phyloP scores from a whole-genome alignment of 1,140 invertebrate species.

The Ips nitidus region DNA sequence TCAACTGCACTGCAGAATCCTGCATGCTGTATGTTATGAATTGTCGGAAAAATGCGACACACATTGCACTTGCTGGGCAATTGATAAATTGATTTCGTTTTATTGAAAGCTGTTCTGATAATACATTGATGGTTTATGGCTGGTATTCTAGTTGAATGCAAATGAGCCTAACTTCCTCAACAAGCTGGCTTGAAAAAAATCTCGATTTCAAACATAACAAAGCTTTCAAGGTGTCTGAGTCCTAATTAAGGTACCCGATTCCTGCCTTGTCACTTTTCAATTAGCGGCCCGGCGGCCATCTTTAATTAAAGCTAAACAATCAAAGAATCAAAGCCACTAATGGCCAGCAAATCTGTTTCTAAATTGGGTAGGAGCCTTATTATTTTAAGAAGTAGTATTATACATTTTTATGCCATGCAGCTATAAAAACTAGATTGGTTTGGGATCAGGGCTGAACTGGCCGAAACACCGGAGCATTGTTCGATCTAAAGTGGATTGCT shows the following conservation, averaged over 20 bases:
- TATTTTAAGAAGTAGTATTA: slow-evolving; percentile 24
- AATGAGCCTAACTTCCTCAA: background rate
- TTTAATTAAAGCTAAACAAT: slow-evolving; percentile 24
- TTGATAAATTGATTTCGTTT: slow-evolving; percentile 26
- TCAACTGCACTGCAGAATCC: slow-evolving; percentile 29
- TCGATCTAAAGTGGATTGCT: background rate
- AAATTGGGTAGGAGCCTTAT: slow-evolving; percentile 20
- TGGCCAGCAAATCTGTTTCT: slow-evolving; percentile 16
- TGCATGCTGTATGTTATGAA: slow-evolving; percentile 10
- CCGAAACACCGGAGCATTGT: background rate
- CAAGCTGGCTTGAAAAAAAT: background rate
- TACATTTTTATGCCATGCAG: background rate
- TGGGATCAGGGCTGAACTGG: slow-evolving; percentile 8
- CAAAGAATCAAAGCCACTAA: slow-evolving; percentile 24
- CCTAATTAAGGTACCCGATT: slow-evolving; percentile 7
- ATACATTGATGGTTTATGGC: no score
- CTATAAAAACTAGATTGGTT: slow-evolving; percentile 24
- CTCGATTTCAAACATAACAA: background rate
- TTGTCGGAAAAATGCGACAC: slow-evolving; percentile 25
- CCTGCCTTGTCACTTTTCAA: slow-evolving; percentile 27
- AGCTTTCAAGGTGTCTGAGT: background rate
- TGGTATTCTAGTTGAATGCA: background rate
- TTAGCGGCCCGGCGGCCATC: slow-evolving; percentile 18
- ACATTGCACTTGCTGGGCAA: slow-evolving; percentile 12
- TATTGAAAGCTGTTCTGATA: slow-evolving; percentile 12